Conservation (phyloP, 2,888 invertebrate genomes). For the Xestia xanthographa region DNA sequence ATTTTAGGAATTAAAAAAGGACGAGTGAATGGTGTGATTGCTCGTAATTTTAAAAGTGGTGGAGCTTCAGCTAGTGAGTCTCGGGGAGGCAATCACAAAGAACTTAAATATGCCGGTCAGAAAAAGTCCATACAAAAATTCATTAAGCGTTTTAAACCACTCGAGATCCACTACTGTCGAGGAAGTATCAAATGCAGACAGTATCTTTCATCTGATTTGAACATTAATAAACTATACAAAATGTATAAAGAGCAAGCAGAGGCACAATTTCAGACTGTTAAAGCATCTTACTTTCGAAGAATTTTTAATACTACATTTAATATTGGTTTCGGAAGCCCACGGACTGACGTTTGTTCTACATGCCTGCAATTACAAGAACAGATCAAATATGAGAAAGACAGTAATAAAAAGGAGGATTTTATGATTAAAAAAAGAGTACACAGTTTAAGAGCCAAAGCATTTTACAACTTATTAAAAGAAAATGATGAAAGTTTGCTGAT, state of each 20-base stretch:
- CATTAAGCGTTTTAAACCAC: conserved; percentile 50
- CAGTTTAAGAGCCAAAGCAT: conserved; percentile 61
- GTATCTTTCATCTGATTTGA: conserved; percentile 54
- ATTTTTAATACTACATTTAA: conserved; percentile 62
- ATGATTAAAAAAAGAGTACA: conserved; percentile 59
- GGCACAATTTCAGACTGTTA: conserved; percentile 24
- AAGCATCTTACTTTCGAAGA: conserved; percentile 57
- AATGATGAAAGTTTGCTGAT: conserved; percentile 52
- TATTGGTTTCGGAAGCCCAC: conserved; percentile 64
- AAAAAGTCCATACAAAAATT: conserved; percentile 54
- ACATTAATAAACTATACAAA: conserved; percentile 54
- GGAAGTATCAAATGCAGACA: conserved; percentile 51
- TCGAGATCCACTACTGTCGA: conserved; percentile 58
- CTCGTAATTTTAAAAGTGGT: conserved; percentile 49
- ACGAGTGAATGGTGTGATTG: conserved; percentile 55
- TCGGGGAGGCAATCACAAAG: conserved; percentile 56
- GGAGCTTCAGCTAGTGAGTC: conserved; percentile 51
- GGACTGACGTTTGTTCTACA: conserved; percentile 63
- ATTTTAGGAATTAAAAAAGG: conserved; percentile 57
- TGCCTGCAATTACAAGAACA: conserved; percentile 58
- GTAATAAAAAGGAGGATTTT: conserved; percentile 50
- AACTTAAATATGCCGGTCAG: conserved; percentile 47
- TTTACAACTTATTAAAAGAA: conserved; percentile 62
- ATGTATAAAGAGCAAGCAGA: conserved; percentile 50
- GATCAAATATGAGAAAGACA: conserved; percentile 63